These are phyloP conservation scores for Euura saliciscinereae DNA, from an alignment of 1,140 invertebrate species.

Conservation along the genomic window DNA sequence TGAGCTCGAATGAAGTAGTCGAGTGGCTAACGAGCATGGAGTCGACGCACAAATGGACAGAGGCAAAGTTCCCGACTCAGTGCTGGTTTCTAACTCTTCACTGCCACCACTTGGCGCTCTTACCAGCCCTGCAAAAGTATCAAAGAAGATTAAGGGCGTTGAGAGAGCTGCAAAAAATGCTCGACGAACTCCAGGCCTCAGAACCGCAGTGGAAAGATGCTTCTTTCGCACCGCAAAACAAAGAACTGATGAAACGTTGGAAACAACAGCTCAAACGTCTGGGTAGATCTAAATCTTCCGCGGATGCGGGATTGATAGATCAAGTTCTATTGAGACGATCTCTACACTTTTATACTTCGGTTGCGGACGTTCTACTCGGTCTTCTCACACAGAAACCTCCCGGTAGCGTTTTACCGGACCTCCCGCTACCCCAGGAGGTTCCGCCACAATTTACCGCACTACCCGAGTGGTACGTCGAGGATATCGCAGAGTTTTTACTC, in stretches of 20 bases:
- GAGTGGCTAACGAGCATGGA: constrained; percentile 74
- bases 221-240: constrained; percentile 79
- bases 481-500: constrained; percentile 93
- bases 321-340: constrained; percentile 78
- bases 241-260: constrained; percentile 85
- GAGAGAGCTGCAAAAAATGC: constrained; percentile 88
- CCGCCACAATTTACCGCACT: constrained; percentile 83
- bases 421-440: constrained; percentile 66
- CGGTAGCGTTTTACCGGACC: constrained; percentile 52
- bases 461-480: constrained; percentile 97
- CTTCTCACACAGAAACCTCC: constrained; percentile 63
- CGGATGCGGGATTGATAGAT: constrained; percentile 87
- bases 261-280: constrained; percentile 79
- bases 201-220: constrained; percentile 85
- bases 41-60: constrained; percentile 68
- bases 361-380: constrained; percentile 78
- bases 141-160: constrained; percentile 81
- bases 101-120: constrained; percentile 88
- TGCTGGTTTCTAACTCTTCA: constrained; percentile 97
- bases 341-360: constrained; percentile 85
- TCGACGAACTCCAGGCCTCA: constrained; percentile 83
- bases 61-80: constrained; percentile 91
- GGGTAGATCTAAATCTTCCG: constrained; percentile 82
- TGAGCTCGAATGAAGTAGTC: constrained; percentile 78
- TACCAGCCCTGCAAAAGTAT: constrained; percentile 89